Conservation (phyloP, 2,888 invertebrate species). For the Protonemura montana region DNA sequence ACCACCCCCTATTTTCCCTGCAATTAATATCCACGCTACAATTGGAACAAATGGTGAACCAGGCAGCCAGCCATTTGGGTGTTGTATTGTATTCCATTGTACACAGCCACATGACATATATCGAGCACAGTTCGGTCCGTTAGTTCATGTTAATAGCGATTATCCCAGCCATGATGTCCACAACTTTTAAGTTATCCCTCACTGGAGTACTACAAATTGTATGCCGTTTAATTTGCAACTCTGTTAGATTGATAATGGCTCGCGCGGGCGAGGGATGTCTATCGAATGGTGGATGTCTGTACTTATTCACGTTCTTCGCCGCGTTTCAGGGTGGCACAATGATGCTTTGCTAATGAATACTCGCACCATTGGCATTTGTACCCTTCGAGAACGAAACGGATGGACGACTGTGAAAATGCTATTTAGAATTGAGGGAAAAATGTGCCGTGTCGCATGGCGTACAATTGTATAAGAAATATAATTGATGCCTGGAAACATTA, state of each 20-base stretch:
- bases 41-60: slow-evolving; percentile 21
- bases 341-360: not conserved
- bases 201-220: slow-evolving; percentile 44
- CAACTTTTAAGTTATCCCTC: slow-evolving; percentile 35
- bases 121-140: slow-evolving; percentile 38
- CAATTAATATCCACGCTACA: slow-evolving; percentile 16
- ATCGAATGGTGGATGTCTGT: not conserved
- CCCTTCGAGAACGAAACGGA: not conserved
- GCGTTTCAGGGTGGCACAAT: not conserved
- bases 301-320: slow-evolving; percentile 7
- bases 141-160: slow-evolving; percentile 45
- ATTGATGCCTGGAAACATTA: not conserved
- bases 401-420: not conserved
- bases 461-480: not conserved
- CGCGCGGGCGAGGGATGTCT: not conserved
- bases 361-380: not conserved
- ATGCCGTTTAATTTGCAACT: slow-evolving; percentile 47
- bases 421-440: not conserved
- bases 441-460: not conserved
- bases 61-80: slow-evolving; percentile 12
- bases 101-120: slow-evolving; percentile 32
- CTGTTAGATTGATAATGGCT: slow-evolving; percentile 42
- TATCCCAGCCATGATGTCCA: slow-evolving; percentile 34
- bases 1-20: slow-evolving; percentile 1
- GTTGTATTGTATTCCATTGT: not conserved